phyloP scores from a whole-genome alignment of 2,113 vertebrate genomes.

The Arizona elegans region DNA sequence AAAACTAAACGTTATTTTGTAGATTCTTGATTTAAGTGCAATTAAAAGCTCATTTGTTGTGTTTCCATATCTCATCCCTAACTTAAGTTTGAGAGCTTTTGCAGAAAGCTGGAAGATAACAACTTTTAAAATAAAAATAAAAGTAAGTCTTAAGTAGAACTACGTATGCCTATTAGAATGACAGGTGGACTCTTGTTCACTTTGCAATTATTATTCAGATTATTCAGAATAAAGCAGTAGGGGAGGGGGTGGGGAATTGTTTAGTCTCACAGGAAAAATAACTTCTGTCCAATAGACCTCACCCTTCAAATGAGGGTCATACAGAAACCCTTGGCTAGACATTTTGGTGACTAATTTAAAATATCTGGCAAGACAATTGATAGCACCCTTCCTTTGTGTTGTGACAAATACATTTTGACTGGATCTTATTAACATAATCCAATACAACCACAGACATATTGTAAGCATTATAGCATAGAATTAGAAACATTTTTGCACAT shows the following conservation, averaged over 20 bases:
- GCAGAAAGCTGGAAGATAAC: constrained; percentile 38
- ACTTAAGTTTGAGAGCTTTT: constrained; percentile 24
- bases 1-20: neutral
- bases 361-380: constrained; percentile 76
- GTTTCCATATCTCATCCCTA: neutral
- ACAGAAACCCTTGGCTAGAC: constrained; percentile 82
- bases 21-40: neutral
- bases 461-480: constrained; percentile 76
- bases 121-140: constrained; percentile 37
- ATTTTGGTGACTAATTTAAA: constrained; percentile 81
- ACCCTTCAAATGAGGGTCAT: constrained; percentile 70
- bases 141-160: constrained; percentile 44
- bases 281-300: constrained; percentile 51
- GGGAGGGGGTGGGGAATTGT: constrained; percentile 51
- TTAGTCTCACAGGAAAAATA: constrained; percentile 58
- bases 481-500: constrained; percentile 77
- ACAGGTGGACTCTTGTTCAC: constrained; percentile 52
- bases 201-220: constrained; percentile 70
- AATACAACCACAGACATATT: constrained; percentile 78
- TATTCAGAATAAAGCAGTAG: constrained; percentile 58
- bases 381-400: constrained; percentile 73
- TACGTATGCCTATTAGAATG: constrained; percentile 58
- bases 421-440: constrained; percentile 77
- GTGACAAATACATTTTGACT: constrained; percentile 79
- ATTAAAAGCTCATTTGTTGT: neutral